A percentile compares a stretch with the other conserved stretches of the same genome.
phyloP scores from a whole-genome alignment of 2,113 vertebrate species.

The Butorides virescens region DNA sequence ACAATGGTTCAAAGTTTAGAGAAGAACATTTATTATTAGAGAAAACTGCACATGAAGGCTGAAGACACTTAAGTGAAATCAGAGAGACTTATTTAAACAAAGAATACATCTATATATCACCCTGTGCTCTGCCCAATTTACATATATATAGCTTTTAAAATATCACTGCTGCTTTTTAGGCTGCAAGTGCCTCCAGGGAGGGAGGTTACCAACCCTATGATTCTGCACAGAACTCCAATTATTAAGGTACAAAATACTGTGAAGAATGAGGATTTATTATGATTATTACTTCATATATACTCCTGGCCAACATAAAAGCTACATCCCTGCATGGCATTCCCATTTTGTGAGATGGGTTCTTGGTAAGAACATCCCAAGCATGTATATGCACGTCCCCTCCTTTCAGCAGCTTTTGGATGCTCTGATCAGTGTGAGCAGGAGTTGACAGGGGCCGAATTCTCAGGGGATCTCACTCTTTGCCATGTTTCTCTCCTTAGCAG shows the following conservation, averaged over 20 bases:
- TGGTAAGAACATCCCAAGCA: not conserved
- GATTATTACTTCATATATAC: not conserved
- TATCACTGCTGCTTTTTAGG: not conserved
- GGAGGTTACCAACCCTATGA: constrained; percentile 4
- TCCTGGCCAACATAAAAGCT: not conserved
- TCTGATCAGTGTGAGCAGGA: not conserved
- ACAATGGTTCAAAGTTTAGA: not conserved
- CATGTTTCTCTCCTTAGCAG: not conserved
- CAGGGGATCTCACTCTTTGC: not conserved
- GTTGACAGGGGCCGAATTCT: not conserved
- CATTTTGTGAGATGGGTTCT: not conserved
- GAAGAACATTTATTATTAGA: not conserved
- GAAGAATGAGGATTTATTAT: not conserved
- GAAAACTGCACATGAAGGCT: not conserved
- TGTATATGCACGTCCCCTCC: not conserved
- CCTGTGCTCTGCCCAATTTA: constrained; percentile 14
- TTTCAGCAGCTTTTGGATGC: not conserved
- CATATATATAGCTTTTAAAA: constrained; percentile 55
- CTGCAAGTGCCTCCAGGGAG: constrained; percentile 38
- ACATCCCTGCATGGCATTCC: not conserved
- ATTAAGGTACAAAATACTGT: not conserved
- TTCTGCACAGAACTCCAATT: constrained; percentile 5
- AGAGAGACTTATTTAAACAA: constrained; percentile 22
- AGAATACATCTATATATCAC: constrained; percentile 1
- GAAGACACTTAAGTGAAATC: not conserved